Conservation (phyloP, 2,797 vertebrate species). For the Phoxinus dragarum region DNA sequence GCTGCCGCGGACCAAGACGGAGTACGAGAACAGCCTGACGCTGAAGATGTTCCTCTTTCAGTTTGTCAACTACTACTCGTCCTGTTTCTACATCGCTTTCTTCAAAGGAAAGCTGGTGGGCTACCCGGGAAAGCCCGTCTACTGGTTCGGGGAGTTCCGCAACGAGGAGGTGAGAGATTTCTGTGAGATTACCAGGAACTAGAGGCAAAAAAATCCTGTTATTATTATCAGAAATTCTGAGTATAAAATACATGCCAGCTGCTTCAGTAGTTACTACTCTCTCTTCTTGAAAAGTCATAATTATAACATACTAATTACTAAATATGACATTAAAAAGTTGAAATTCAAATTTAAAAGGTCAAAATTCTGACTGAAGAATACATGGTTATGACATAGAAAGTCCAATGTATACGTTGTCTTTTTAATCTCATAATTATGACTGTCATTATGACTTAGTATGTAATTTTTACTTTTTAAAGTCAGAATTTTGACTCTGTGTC, state of each 20-base stretch:
- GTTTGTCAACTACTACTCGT: constrained; percentile 99
- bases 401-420: not conserved
- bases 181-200: not conserved
- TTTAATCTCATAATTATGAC: not conserved
- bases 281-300: too few relatives aligned
- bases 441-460: too few relatives aligned
- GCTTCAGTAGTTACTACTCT: not conserved
- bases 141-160: constrained; percentile 87
- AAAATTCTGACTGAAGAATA: not conserved
- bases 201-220: not conserved
- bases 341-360: not conserved
- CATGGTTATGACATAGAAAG: not conserved
- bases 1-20: constrained; percentile 94
- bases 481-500: not conserved
- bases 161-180: constrained; percentile 90
- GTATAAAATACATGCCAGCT: not conserved
- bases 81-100: constrained; percentile 98
- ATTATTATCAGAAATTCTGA: not conserved
- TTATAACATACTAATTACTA: not conserved
- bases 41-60: constrained; percentile 99
- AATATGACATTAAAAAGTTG: not conserved
- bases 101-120: constrained; percentile 99
- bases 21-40: constrained; percentile 97
- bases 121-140: constrained; percentile 86
- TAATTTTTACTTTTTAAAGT: not conserved